Conservation (phyloP, 2,797 vertebrate genomes). For the Pantherophis vulpinus region DNA sequence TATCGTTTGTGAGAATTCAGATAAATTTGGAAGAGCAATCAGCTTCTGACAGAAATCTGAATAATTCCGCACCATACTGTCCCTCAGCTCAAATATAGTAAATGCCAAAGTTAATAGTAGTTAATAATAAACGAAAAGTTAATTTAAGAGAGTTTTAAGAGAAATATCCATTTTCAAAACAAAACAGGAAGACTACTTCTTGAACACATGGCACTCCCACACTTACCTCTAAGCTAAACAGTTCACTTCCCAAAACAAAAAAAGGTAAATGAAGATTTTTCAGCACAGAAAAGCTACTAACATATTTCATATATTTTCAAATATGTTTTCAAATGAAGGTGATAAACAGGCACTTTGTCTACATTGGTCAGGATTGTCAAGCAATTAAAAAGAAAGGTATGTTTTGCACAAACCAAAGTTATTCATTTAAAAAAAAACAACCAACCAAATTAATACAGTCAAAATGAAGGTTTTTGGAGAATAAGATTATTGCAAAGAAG, state of each 20-base stretch:
- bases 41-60: background rate
- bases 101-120: background rate
- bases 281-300: slow-evolving; percentile 27
- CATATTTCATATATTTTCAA: background rate
- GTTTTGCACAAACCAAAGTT: background rate
- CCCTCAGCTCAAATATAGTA: background rate
- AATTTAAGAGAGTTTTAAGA: background rate
- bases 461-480: background rate
- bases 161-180: background rate
- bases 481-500: background rate
- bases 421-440: slow-evolving; percentile 20
- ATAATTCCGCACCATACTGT: background rate
- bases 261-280: slow-evolving; percentile 16
- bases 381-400: slow-evolving; percentile 18
- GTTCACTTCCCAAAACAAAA: slow-evolving; percentile 5
- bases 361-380: background rate
- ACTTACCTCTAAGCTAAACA: background rate
- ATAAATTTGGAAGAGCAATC: background rate
- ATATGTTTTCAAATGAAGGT: slow-evolving; percentile 1
- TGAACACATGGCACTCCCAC: background rate
- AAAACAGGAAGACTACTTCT: background rate
- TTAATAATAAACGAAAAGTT: background rate
- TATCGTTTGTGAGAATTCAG: background rate
- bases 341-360: slow-evolving; percentile 2
- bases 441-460: background rate